Base-by-base conservation (phyloP, 1,140 invertebrate species). In the Euura saliciscinereae region DNA sequence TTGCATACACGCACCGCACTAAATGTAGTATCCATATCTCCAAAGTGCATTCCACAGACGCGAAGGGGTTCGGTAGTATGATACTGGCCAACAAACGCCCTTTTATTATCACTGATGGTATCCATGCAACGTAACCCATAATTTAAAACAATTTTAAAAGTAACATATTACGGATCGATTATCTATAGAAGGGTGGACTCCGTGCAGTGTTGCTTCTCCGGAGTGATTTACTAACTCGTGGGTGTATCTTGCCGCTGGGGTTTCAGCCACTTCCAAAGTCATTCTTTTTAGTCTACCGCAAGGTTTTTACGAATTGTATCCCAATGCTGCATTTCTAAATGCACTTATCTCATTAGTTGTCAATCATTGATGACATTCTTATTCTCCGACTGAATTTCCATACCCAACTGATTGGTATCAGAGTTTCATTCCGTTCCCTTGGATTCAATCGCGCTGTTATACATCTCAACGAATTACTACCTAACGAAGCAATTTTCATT, bases 91-190 rank as follows among this genome's bases (percentile, higher is more conserved):
- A 13, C 43, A 66, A 66, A 68, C 73, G 72, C 77, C 76, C 44
- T 71, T n/a, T 74, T 75, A 76, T 78, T 79, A 79, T 75, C 71
- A 28, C n/a, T 43, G 43, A 42, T 45, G 65, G 65, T 45, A 70
- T 79, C 73, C 59, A 43, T 10, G 65, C 66, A 13, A 65, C 46
- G 66, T 11, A 75, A 72, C 46, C 68, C 79, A 75, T 75, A 79
- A 80, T 80, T 80, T 80, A 77, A 80, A 78, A 79, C 72, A 79
- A 80, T 78, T 79, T 75, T n/a, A 51, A 73, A 77, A 79, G 28
- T 78, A 78, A 79, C 72, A 78, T 78, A 78, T 78, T 76, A 75
- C 68, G 71, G 73, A 75, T 66, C 46, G 70, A 45, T 68, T 51
- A 42, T 43, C 65, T 46, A 73, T 65, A 71, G 73, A 73, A 67